Base-by-base conservation (phyloP, 2,888 invertebrate genomes). In the Spisula solida region DNA sequence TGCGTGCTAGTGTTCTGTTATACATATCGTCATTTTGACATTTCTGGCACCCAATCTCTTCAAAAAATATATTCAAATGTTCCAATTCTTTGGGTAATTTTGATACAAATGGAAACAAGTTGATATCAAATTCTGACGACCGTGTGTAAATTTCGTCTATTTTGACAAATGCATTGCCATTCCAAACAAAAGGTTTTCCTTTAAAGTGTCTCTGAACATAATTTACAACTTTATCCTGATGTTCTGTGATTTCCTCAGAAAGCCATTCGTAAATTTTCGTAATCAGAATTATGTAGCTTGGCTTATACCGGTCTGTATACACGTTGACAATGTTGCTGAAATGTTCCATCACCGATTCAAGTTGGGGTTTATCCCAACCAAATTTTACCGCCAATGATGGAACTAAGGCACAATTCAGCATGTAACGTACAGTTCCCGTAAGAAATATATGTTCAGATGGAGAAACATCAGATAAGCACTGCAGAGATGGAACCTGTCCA, bases 191-290 rank as follows among this genome's bases (percentile, higher is more conserved):
- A 1, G 41, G 34, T 1, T 78, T 78, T 10, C 78, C 78, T 4
- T 5, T 29, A 41, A 34, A 78, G 41, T 34, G 78, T 1, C 8
- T 34, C 5, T 34, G 18, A 20, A 41, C 20, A 78, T 20, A 31
- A 5, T n/a, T 47, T 8, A 10, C 20, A 1, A 34, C 20, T 10
- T 78, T 41, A 6, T 47, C 41, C 14, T 75, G 2, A n/a, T 75
- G 75, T 34, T 34, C 41, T 4, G 16, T 41, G 20, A 4, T 55
- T 55, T 55, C 18, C 18, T 55, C 55, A 55, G 55, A 14, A 12
- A 78, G 20, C 78, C 78, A 78, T 34, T 78, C 78, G 47, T 78
- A 78, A 41, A 78, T 18, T 16, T 41, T 78, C 12, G 78, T 78
- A 10, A 34, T 78, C 10, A 78, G 34, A 20, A 78, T 6, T 1